A percentile compares a stretch with the other conserved stretches of the same genome.
phyloP scores from a whole-genome alignment of 37 sponge, comb jelly and placozoan species.

The Oopsacas minuta region DNA sequence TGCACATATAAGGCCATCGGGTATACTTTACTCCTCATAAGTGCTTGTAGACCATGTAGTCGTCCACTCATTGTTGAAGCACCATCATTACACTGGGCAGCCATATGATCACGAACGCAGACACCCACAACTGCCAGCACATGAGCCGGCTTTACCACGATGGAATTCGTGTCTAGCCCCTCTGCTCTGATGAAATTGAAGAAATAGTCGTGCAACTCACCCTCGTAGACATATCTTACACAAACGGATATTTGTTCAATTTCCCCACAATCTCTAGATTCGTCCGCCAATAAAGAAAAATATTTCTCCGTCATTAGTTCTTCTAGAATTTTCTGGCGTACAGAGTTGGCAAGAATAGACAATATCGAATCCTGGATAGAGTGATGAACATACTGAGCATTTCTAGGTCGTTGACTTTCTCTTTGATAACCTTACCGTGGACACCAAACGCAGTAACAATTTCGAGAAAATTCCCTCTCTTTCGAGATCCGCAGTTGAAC shows the following conservation, averaged over 20 bases:
- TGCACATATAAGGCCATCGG: slow-evolving; percentile 5
- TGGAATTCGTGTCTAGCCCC: background rate
- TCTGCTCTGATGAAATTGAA: background rate
- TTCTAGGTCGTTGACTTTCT: background rate
- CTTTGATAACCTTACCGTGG: background rate
- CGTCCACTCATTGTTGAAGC: background rate
- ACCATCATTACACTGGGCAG: background rate
- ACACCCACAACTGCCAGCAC: background rate
- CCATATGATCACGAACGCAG: background rate
- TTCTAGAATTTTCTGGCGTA: background rate
- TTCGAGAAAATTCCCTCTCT: slow-evolving; percentile 6
- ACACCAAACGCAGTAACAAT: background rate
- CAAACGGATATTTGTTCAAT: slow-evolving; percentile 13
- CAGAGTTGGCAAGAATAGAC: background rate
- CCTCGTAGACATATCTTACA: background rate
- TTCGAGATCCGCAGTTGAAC: slow-evolving; percentile 9
- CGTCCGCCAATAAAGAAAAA: background rate
- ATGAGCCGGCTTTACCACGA: background rate
- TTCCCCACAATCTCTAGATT: slow-evolving; percentile 2
- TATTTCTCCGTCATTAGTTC: background rate
- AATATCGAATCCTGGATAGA: background rate
- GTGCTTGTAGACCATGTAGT: background rate
- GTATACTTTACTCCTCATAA: background rate
- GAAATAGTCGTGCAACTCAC: background rate
- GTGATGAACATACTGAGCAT: slow-evolving; percentile 17